phyloP scores from a whole-genome alignment of 1,140 invertebrate species.

The Lepidurus arcticus region DNA sequence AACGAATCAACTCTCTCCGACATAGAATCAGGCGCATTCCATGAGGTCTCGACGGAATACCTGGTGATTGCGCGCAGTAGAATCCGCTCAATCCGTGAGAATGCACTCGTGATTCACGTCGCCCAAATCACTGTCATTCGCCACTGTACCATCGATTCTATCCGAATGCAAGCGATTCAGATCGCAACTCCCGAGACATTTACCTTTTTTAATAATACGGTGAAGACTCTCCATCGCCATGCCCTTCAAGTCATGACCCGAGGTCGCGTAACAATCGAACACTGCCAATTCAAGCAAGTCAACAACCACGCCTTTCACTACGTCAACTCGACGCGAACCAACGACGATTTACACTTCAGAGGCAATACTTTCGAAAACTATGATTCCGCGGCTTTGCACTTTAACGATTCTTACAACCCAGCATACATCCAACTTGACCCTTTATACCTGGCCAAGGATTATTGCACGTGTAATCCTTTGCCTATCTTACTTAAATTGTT shows the following conservation, averaged over 20 bases:
- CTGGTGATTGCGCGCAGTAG: not conserved
- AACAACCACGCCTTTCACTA: not conserved
- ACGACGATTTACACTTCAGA: not conserved
- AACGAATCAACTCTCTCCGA: not conserved
- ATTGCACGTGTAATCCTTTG: not conserved
- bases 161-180: not conserved
- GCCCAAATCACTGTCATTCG: not conserved
- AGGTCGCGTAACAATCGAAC: not conserved
- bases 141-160: not conserved
- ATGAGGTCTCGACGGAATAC: not conserved
- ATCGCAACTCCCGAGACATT: not conserved
- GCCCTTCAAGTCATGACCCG: not conserved
- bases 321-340: not conserved
- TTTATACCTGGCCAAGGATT: not conserved
- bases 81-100: not conserved
- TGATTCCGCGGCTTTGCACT: not conserved
- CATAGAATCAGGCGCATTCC: not conserved
- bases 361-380: not conserved
- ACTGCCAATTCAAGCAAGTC: not conserved
- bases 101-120: not conserved
- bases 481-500: not conserved
- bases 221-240: not conserved
- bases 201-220: not conserved
- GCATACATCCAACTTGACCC: not conserved
- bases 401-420: slow-evolving; percentile 6